Conservation (phyloP, 2,113 vertebrate genomes). For the Erythrolamprus reginae region DNA sequence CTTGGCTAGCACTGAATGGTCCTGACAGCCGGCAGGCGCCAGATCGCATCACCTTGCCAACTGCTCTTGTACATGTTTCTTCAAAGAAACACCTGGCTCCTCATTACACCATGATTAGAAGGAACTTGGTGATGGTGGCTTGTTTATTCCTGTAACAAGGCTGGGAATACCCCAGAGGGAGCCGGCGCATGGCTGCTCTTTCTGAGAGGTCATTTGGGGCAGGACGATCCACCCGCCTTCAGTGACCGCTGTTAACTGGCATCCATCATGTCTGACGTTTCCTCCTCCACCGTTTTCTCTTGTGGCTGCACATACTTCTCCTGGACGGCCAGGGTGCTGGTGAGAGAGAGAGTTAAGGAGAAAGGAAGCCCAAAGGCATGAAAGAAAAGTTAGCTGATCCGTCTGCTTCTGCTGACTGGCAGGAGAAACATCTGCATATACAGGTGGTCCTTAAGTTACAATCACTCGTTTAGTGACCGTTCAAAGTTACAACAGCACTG, state of each 20-base stretch:
- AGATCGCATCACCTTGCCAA: not conserved
- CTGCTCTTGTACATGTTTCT: not conserved
- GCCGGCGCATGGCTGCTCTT: not conserved
- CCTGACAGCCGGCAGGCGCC: not conserved
- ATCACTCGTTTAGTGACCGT: not conserved
- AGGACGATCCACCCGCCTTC: too few relatives aligned
- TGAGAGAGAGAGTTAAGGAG: conserved; percentile 67
- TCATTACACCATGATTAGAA: not conserved
- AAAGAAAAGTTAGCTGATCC: conserved; percentile 1
- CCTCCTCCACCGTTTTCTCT: conserved; percentile 79
- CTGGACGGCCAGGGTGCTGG: conserved; percentile 86
- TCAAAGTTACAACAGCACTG: not conserved
- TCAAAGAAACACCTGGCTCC: not conserved
- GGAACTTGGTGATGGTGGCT: not conserved
- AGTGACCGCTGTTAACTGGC: not conserved
- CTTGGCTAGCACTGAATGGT: not conserved
- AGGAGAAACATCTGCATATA: not conserved
- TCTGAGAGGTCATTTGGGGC: not conserved
- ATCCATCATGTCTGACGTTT: conserved; percentile 73
- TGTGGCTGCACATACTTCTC: conserved; percentile 81
- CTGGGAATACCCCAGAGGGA: not conserved
- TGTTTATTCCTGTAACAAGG: not conserved
- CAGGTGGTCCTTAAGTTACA: not conserved
- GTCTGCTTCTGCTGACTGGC: conserved; percentile 21
- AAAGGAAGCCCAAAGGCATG: conserved; percentile 41